Evolutionary conservation across 37 sponge, comb jelly and placozoan genomes (phyloP).

Genomic region (Spongilla lacustris): DNA sequence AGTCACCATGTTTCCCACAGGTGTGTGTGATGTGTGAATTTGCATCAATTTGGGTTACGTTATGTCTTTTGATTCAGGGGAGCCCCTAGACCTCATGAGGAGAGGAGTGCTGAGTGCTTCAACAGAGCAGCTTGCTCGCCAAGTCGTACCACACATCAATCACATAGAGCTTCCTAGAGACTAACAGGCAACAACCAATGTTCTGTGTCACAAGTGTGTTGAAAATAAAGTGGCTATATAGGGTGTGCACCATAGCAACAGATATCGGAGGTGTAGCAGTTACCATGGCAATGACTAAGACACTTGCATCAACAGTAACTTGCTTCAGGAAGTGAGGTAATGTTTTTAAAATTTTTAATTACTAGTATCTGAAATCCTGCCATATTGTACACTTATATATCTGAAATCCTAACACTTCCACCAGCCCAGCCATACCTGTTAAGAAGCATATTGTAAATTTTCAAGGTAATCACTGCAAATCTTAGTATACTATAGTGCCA

Average conservation of each 20-base stretch:
- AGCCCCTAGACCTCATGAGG: conserved; percentile 63
- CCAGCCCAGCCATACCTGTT: too few relatives aligned
- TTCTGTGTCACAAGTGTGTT: neutral
- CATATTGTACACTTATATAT: too few relatives aligned
- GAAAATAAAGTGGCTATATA: too few relatives aligned
- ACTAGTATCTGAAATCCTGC: too few relatives aligned
- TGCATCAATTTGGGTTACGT: neutral
- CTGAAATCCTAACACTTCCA: too few relatives aligned
- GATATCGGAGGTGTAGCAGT: too few relatives aligned
- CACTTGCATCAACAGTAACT: neutral
- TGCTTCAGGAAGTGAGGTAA: neutral
- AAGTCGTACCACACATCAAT: conserved; percentile 5
- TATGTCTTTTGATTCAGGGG: conserved; percentile 30
- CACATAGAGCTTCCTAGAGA: neutral
- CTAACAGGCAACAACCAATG: neutral
- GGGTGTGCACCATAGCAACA: too few relatives aligned
- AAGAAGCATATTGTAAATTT: too few relatives aligned
- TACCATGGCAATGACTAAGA: too few relatives aligned
- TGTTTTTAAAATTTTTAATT: neutral
- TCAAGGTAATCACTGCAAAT: too few relatives aligned
- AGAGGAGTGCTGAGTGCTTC: conserved; percentile 49
- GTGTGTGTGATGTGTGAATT: conserved; percentile 6
- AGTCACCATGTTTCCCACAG: conserved; percentile 74
- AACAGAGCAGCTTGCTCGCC: conserved; percentile 38
- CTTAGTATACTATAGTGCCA: too few relatives aligned